A percentile compares a stretch with the other conserved stretches of the same genome.
These are phyloP conservation scores for Epizoanthus stellaris DNA, from an alignment of 92 coral and sea anemone species.

Conservation along the genomic window DNA sequence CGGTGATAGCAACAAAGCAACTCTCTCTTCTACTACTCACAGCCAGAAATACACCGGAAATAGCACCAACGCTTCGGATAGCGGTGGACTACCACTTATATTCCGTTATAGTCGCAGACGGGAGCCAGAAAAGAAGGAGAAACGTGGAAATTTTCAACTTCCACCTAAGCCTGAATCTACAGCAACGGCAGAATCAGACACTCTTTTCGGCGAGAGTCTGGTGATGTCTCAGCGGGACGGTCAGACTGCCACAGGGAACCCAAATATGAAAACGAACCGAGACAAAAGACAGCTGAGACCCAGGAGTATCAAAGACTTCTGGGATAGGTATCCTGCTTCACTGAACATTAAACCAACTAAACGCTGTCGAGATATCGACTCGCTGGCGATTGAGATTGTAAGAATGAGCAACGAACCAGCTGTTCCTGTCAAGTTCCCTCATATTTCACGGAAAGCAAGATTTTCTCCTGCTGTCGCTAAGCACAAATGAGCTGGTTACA, in stretches of 20 bases:
- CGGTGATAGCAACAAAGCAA: no score
- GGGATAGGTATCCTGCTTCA: slow-evolving; percentile 27
- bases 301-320: neutral
- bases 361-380: slow-evolving; percentile 12
- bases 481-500: no score
- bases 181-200: neutral
- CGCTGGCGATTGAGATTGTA: slow-evolving; percentile 19
- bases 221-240: neutral
- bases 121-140: neutral
- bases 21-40: no score
- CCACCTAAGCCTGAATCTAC: neutral
- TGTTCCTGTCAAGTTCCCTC: neutral
- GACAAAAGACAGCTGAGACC: slow-evolving; percentile 8
- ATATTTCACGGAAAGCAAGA: neutral
- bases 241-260: neutral
- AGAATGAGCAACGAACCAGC: slow-evolving; percentile 4
- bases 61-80: no score
- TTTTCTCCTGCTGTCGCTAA: neutral
- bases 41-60: no score
- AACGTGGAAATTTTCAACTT: neutral
- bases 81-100: neutral
- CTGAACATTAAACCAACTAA: slow-evolving; percentile 8
- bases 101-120: slow-evolving; percentile 13
- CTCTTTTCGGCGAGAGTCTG: neutral
- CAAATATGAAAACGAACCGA: neutral